These are phyloP conservation scores for Chymomyza amoena DNA, from an alignment of 2,888 invertebrate genomes.

Conservation along the genomic window DNA sequence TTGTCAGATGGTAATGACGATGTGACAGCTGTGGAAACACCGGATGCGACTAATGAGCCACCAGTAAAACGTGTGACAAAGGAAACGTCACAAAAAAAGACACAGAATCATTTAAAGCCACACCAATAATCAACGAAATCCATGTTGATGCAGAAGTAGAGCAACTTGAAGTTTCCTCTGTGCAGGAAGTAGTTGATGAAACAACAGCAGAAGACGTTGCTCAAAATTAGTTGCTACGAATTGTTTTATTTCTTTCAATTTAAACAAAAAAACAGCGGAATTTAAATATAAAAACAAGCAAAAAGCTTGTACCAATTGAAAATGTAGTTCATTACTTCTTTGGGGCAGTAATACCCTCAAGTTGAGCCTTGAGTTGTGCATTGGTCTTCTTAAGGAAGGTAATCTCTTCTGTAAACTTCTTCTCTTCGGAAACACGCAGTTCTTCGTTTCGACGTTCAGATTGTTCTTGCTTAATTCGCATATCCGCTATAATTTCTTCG, in stretches of 20 bases:
- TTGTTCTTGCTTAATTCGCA: conserved; percentile 88
- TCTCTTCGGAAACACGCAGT: conserved; percentile 91
- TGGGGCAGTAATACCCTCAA: conserved; percentile 96
- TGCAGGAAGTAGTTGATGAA: not conserved
- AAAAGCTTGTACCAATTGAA: not conserved
- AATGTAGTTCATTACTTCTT: conserved; percentile 84
- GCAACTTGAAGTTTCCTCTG: conserved; percentile 12
- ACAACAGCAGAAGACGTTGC: conserved; percentile 14
- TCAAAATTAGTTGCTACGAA: conserved; percentile 25
- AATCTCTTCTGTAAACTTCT: conserved; percentile 94
- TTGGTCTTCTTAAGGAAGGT: conserved; percentile 95
- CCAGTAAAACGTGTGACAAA: conserved; percentile 43
- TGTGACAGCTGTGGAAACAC: not conserved
- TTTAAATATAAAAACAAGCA: conserved; percentile 27
- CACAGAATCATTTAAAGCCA: conserved; percentile 70
- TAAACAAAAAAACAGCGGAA: conserved; percentile 39
- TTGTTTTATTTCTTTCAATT: conserved; percentile 46
- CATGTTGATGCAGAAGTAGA: conserved; percentile 46
- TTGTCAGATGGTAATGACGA: conserved; percentile 80
- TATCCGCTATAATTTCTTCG: conserved; percentile 80
- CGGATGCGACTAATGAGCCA: conserved; percentile 35
- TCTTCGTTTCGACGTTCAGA: conserved; percentile 90
- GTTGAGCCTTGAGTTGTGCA: conserved; percentile 94
- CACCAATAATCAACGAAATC: conserved; percentile 81
- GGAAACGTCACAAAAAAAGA: conserved; percentile 32